Evolutionary conservation across 2,888 invertebrate species (phyloP).

Genomic region (Neoascia interrupta): DNA sequence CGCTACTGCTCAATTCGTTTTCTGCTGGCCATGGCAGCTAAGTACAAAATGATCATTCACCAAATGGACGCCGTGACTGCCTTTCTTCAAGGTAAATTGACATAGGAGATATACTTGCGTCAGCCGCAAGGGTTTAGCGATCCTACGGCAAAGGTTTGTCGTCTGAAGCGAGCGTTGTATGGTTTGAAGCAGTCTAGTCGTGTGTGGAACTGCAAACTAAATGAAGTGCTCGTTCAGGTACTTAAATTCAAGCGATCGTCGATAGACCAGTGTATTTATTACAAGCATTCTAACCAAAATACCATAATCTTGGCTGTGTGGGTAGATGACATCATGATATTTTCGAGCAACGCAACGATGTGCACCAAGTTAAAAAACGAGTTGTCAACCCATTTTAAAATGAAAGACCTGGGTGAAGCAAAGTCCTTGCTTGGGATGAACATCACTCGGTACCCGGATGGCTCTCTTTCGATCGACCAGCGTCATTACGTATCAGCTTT

Average conservation of each 20-base stretch:
- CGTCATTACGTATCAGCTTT: conserved; percentile 35
- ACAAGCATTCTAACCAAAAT: no score
- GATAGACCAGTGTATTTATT: no score
- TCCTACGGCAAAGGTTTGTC: conserved; percentile 23
- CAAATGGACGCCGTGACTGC: conserved; percentile 55
- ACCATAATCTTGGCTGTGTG: conserved; percentile 50
- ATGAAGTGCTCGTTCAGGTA: conserved; percentile 6
- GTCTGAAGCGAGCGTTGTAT: no score
- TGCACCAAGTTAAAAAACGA: conserved; percentile 22
- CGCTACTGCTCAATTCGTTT: conserved; percentile 24
- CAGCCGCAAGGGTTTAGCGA: conserved; percentile 50
- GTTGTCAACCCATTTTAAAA: conserved; percentile 38
- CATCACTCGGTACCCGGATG: conserved; percentile 15
- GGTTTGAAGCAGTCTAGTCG: conserved; percentile 55
- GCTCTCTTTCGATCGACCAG: conserved; percentile 29
- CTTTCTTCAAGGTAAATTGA: conserved; percentile 40
- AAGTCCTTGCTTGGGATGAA: conserved; percentile 32
- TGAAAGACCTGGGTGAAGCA: conserved; percentile 38
- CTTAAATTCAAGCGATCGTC: conserved; percentile 36
- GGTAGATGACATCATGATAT: conserved; percentile 39
- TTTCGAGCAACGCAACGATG: conserved; percentile 10
- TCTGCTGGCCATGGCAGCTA: conserved; percentile 20
- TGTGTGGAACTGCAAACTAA: conserved; percentile 51
- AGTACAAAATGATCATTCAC: conserved; percentile 23
- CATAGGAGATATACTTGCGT: conserved; percentile 35